Evolutionary conservation across 1,140 invertebrate genomes (phyloP).

Genomic region (Agrypnia vestita): DNA sequence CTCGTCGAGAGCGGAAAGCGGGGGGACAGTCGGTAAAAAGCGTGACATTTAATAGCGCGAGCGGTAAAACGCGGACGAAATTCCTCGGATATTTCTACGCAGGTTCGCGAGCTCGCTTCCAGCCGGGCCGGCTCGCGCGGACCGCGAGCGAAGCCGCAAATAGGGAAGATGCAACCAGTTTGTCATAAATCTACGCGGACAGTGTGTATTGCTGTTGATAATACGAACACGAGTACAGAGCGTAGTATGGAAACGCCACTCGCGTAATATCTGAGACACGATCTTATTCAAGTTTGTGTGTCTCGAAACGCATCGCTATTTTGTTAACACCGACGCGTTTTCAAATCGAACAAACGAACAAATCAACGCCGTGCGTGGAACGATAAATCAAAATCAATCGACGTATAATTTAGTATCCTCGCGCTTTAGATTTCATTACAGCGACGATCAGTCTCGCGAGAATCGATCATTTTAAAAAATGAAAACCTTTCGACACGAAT

Average conservation of each 20-base stretch:
- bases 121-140: background rate
- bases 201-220: slow-evolving; percentile 52
- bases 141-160: slow-evolving; percentile 47
- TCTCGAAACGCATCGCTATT: slow-evolving; percentile 35
- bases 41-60: background rate
- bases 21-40: background rate
- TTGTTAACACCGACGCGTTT: slow-evolving; percentile 23
- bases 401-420: no score
- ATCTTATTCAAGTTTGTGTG: slow-evolving; percentile 44
- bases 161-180: slow-evolving; percentile 59
- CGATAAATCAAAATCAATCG: background rate
- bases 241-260: slow-evolving; percentile 48
- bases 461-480: no score
- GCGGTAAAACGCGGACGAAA: background rate
- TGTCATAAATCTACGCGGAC: slow-evolving; percentile 58
- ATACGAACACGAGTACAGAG: slow-evolving; percentile 54
- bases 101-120: slow-evolving; percentile 9
- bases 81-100: slow-evolving; percentile 7
- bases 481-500: no score
- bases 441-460: no score
- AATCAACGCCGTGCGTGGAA: background rate
- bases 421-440: no score
- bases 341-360: slow-evolving; percentile 15
- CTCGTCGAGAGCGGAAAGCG: background rate
- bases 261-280: slow-evolving; percentile 45